Evolutionary conservation across 1,140 invertebrate genomes (phyloP), one percentile per base, ranked within the genome.

Genomic region (Vanessa atalanta): DNA sequence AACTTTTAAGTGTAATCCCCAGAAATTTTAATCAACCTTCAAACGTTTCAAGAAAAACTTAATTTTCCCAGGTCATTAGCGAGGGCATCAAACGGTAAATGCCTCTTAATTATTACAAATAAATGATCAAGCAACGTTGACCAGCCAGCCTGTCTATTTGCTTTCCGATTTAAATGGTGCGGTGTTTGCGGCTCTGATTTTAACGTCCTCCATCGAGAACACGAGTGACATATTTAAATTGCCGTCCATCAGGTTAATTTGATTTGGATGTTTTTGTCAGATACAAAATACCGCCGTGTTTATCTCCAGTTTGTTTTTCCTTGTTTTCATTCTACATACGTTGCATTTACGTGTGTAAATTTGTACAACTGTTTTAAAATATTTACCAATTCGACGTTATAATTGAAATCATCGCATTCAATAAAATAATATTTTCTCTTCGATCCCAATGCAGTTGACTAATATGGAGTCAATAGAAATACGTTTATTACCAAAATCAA

Each of bases 91-190:
- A 61, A 65, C 60, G 67, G 57, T 68, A 65, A 76, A 78, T 66
- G 74, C 65, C 72, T 71, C 20, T 78, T 80, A 80, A 80, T 76
- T 78, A 78, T 76, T 69, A 65, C 66, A 65, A 70, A 80, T 77
- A 75, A 78, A 80, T 77, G 51, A 75, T 73, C 61, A 69, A 61
- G 61, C 31, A 74, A 77, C 47, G n/a, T 48, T 60, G 64, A 66
- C 51, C 64, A 20, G 68, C 50, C 51, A 66, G 67, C 37, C 37
- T 37, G 48, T 20, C 11, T 43, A 55, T 67, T 67, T 55, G 50
- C 26, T 31, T 20, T 37, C 31, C 65, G 26, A 67, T 53, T 51
- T 67, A 43, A 60, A 60, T 60, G 55, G 55, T 60, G 55, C 55
- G 55, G 55, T 57, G 26, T 68, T 68, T 68, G 65, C 51, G 65